phyloP scores from a whole-genome alignment of 2,797 vertebrate species.

The Sebastes baramenuke region DNA sequence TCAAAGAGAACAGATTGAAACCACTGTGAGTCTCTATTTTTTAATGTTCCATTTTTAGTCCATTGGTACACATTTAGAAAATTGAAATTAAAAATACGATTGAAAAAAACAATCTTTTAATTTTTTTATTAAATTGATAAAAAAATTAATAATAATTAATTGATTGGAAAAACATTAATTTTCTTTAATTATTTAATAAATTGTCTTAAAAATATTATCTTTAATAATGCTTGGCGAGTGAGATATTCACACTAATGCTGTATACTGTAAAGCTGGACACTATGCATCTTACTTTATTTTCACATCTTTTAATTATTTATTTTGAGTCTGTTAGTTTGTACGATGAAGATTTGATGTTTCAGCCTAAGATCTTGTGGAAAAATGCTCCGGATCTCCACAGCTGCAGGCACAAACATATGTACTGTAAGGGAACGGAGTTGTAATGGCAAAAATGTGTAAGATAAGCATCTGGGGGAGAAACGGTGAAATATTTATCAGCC shows the following conservation, averaged over 20 bases:
- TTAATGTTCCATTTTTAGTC: neutral
- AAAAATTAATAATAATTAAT: no score
- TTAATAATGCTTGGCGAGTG: neutral
- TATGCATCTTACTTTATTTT: neutral
- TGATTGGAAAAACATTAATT: no score
- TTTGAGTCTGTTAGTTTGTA: neutral
- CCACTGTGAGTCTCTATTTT: neutral
- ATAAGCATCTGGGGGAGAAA: slow-evolving; percentile 47
- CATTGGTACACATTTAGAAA: neutral
- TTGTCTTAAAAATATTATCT: neutral
- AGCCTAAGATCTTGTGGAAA: neutral
- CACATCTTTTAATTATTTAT: neutral
- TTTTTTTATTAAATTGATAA: neutral
- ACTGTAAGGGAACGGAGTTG: slow-evolving; percentile 1
- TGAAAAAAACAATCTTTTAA: neutral
- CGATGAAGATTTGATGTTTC: slow-evolving; percentile 6
- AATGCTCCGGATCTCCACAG: neutral
- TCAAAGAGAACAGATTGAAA: neutral
- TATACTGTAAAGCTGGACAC: neutral
- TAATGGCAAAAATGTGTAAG: slow-evolving; percentile 50
- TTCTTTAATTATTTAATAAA: neutral
- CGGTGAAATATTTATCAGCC: slow-evolving; percentile 69
- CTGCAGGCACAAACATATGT: slow-evolving; percentile 36
- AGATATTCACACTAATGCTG: neutral
- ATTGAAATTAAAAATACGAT: neutral